Evolutionary conservation across 2,797 vertebrate species (phyloP), one percentile per base, ranked within the genome.

Genomic region (Lepus oiostolus): DNA sequence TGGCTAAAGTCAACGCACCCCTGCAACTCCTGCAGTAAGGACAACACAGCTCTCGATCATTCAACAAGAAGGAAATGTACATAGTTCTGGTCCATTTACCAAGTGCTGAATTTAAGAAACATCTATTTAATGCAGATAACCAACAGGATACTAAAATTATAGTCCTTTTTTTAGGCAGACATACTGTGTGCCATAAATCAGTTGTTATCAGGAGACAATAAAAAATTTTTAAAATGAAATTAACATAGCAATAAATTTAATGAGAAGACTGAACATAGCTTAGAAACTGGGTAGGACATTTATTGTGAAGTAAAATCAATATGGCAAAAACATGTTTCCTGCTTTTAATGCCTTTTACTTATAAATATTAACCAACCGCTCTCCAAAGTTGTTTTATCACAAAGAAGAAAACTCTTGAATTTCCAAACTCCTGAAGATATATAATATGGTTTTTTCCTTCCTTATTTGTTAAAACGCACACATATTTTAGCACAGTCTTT

Each of bases 271-370:
- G n/a, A 67, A 60, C 19, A 16, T 67, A 30, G 9, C 38, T 47
- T 82, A 93, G 38, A 90, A 76, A n/a, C 60, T n/a, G 12, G 22
- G 24, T 76, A 26, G 71, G 83, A 74, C 26, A 47, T 65, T 88
- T 72, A 81, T 28, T 77, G n/a, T 89, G 90, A 88, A 92, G 38
- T 42, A 35, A 88, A 96, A 93, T 95, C 77, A 89, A 42, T 82
- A 85, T 26, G 65, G 63, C 22, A 54, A 70, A 87, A 50, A 67
- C 67, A 60, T 60, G 11, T 52, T 60, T 70, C 42, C 63, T 76
- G 17, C 54, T 71, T 80, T 74, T 70, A 68, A 12, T 92, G 24
- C 16, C 70, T 92, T 86, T 80, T 92, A 35, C 19, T 85, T 68
- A 24, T 68, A 72, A 92, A 87, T 95, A 52, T 88, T 86, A 71